A percentile compares a stretch with the other conserved stretches of the same genome.
Evolutionary conservation across 2,888 invertebrate species (phyloP).

Genomic region (Tetropium fuscum): DNA sequence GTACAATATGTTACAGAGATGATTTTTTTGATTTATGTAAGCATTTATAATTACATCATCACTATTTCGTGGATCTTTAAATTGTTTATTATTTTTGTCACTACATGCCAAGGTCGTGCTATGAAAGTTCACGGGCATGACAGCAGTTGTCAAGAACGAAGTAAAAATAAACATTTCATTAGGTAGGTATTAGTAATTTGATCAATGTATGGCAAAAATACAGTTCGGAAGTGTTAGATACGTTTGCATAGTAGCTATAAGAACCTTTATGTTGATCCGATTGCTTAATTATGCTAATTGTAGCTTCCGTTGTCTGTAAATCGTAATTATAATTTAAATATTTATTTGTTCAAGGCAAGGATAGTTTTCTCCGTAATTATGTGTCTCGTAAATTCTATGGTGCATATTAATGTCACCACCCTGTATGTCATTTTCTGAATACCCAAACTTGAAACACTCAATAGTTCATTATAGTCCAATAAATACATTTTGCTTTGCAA

Average conservation of each 20-base stretch:
- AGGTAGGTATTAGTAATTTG: no score
- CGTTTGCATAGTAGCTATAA: neutral
- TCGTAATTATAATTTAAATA: slow-evolving; percentile 1
- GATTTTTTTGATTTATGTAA: slow-evolving; percentile 7
- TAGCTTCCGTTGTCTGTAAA: no score
- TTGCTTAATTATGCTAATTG: no score
- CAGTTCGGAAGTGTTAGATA: neutral
- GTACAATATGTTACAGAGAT: slow-evolving; percentile 3
- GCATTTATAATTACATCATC: slow-evolving; percentile 7
- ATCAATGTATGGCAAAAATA: neutral
- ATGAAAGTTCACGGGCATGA: slow-evolving; percentile 12
- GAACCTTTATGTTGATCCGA: neutral
- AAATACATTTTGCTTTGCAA: no score
- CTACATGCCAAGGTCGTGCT: slow-evolving; percentile 12
- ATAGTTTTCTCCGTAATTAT: no score
- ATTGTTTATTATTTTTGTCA: slow-evolving; percentile 12
- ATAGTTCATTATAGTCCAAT: no score
- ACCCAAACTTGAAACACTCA: no score
- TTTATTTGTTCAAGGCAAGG: no score
- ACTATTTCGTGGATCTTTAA: slow-evolving; percentile 2
- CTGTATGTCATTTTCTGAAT: no score
- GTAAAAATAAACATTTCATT: no score
- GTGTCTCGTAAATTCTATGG: no score
- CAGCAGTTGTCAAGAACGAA: neutral
- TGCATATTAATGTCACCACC: no score